These are phyloP conservation scores for Leucoptera coffeella DNA, from an alignment of 2,888 invertebrate species.

Conservation along the genomic window DNA sequence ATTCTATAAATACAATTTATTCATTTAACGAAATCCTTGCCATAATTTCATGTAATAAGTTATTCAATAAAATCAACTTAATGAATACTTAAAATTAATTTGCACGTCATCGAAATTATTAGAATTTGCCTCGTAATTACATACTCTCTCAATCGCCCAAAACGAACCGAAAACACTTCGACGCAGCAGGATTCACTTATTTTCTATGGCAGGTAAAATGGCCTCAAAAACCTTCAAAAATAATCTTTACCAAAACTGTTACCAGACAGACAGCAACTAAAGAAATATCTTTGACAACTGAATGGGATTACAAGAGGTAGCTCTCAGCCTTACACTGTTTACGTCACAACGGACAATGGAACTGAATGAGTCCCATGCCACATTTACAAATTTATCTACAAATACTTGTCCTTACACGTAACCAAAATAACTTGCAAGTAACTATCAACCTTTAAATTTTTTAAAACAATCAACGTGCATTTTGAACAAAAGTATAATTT, in stretches of 20 bases:
- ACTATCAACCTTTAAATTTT: too few species aligned
- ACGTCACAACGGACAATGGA: too few species aligned
- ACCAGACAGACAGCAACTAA: too few species aligned
- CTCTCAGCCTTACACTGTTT: too few species aligned
- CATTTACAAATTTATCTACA: too few species aligned
- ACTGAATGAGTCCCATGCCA: too few species aligned
- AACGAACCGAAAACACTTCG: conserved; percentile 16
- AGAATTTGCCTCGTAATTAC: conserved; percentile 16
- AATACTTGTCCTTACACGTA: too few species aligned
- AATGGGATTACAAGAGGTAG: too few species aligned
- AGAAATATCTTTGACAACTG: too few species aligned
- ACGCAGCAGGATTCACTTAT: conserved; percentile 33
- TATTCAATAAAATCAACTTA: conserved; percentile 50
- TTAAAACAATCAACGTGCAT: too few species aligned
- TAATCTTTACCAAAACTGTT: conserved; percentile 26
- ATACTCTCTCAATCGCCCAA: conserved; percentile 10
- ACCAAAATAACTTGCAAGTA: too few species aligned
- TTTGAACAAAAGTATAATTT: too few species aligned
- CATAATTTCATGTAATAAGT: conserved; percentile 52
- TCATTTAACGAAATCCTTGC: conserved; percentile 30
- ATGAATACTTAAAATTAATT: conserved; percentile 50
- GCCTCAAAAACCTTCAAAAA: conserved; percentile 37
- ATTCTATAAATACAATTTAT: neutral
- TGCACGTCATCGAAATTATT: conserved; percentile 21
- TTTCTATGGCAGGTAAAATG: conserved; percentile 47